These are phyloP conservation scores for Drosophila hydei DNA, from an alignment of 1,140 invertebrate genomes.

Conservation along the genomic window DNA sequence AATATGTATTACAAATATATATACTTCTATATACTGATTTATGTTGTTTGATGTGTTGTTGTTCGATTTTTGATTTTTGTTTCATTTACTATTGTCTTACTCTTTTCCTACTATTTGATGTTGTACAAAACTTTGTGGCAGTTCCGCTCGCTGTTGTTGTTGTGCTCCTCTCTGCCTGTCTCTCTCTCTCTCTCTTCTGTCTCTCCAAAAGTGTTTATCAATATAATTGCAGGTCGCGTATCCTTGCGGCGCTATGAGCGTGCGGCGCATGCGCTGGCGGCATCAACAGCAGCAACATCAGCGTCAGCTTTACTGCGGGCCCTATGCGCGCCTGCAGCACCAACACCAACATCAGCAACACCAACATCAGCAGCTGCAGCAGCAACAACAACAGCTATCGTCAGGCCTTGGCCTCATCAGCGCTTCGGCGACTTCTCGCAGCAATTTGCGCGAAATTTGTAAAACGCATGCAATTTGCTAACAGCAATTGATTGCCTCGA, in stretches of 20 bases:
- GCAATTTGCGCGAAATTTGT: slow-evolving; percentile 64
- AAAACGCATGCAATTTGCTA: slow-evolving; percentile 69
- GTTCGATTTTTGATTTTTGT: slow-evolving; percentile 28
- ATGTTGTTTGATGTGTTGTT: slow-evolving; percentile 52
- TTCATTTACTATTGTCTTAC: slow-evolving; percentile 23
- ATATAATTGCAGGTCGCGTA: slow-evolving; percentile 64
- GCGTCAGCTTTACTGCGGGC: slow-evolving; percentile 7
- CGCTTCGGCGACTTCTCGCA: slow-evolving; percentile 30
- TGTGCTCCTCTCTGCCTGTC: slow-evolving; percentile 26
- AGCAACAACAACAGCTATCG: slow-evolving; percentile 15
- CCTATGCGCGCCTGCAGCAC: slow-evolving; percentile 27
- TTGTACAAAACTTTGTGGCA: slow-evolving; percentile 36
- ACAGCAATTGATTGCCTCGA: slow-evolving; percentile 71
- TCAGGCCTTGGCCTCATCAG: slow-evolving; percentile 41
- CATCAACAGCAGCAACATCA: slow-evolving; percentile 42
- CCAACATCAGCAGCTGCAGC: slow-evolving; percentile 31
- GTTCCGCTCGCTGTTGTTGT: slow-evolving; percentile 30
- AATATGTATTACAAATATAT: slow-evolving; percentile 32
- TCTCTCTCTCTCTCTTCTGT: slow-evolving; percentile 1
- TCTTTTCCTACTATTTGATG: slow-evolving; percentile 46
- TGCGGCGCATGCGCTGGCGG: slow-evolving; percentile 70
- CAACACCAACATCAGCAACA: slow-evolving; percentile 27
- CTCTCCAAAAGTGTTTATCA: slow-evolving; percentile 52
- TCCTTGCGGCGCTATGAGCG: slow-evolving; percentile 56
- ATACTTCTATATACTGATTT: slow-evolving; percentile 63